Evolutionary conservation across 2,797 vertebrate genomes (phyloP), one percentile per base, ranked within the genome.

Genomic region (Siniperca scherzeri): DNA sequence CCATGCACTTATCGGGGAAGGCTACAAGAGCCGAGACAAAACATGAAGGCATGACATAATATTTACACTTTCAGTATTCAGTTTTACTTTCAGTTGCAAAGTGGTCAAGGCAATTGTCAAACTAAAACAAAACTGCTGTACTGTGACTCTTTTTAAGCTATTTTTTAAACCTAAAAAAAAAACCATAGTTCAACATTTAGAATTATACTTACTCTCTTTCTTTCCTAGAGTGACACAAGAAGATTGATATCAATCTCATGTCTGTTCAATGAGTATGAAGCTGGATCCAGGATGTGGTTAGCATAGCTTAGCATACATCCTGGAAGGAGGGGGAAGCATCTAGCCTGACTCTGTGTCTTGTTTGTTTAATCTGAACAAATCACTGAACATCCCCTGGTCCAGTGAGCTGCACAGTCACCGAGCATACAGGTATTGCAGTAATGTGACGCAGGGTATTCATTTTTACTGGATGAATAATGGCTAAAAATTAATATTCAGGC

Each of bases 31-130:
- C 5, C 0, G 1, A 80, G 64, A 27, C 46, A 56, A 77, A 77
- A 74, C 65, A 66, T 25, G 2, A 21, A 46, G 16, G 6, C 4
- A 9, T 42, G 1, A 33, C 12, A 42, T 36, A 0, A 38, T 33
- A 19, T 48, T 46, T 2, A 57, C 38, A 3, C 1, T 30, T 30
- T 30, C 40, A 12, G 11, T 12, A 8, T 66, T 42, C 27, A 65
- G 36, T 70, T 80, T 82, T 25, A n/a, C 14, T 44, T 59, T 80
- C 19, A 64, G 4, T 22, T 38, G 21, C n/a, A 50, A 48, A 53
- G 8, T 0, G 8, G 30, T n/a, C 3, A 73, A 67, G 27, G 25
- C 21, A 33, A 25, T 46, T 19, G 33, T 40, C 7, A 72, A 71
- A 25, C 8, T 44, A 21, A 42, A 74, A n/a, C 12, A n/a, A 64